Evolutionary conservation across 1,140 invertebrate species (phyloP).

Genomic region (Drosophila dunni): DNA sequence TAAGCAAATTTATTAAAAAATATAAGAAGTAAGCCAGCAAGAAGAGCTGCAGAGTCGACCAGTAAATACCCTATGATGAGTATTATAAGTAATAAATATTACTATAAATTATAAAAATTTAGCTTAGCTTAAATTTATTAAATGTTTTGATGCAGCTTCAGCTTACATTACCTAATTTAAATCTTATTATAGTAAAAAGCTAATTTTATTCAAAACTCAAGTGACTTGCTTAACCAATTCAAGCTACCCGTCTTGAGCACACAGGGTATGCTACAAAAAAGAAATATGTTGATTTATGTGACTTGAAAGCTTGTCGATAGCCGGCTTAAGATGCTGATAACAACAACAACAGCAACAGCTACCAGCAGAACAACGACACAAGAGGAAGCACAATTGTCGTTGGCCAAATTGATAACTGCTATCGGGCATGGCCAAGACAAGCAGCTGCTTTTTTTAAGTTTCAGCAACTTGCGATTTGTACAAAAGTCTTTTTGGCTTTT

Average conservation of each 20-base stretch:
- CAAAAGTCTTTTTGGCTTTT: neutral
- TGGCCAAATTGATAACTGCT: conserved; percentile 39
- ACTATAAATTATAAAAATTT: too few relatives aligned
- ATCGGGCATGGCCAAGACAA: conserved; percentile 7
- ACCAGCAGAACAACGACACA: conserved; percentile 7
- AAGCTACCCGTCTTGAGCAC: neutral
- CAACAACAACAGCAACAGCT: conserved; percentile 6
- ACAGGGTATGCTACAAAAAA: conserved; percentile 9
- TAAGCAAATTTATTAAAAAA: conserved; percentile 73
- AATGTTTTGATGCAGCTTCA: too few relatives aligned
- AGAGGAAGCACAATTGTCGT: conserved; percentile 31
- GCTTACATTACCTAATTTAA: neutral
- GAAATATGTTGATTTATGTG: conserved; percentile 68
- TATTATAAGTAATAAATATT: too few relatives aligned
- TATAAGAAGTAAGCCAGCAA: conserved; percentile 6
- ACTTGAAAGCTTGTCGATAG: conserved; percentile 67
- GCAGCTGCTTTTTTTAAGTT: conserved; percentile 49
- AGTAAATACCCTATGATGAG: neutral
- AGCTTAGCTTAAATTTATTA: too few relatives aligned
- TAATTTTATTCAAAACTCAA: neutral
- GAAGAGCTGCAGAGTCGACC: neutral
- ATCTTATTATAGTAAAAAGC: neutral
- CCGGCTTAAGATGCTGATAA: conserved; percentile 57
- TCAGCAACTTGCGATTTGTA: conserved; percentile 12
- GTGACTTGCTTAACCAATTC: neutral